Conservation (phyloP, 2,797 vertebrate species). For the Lepus oiostolus region DNA sequence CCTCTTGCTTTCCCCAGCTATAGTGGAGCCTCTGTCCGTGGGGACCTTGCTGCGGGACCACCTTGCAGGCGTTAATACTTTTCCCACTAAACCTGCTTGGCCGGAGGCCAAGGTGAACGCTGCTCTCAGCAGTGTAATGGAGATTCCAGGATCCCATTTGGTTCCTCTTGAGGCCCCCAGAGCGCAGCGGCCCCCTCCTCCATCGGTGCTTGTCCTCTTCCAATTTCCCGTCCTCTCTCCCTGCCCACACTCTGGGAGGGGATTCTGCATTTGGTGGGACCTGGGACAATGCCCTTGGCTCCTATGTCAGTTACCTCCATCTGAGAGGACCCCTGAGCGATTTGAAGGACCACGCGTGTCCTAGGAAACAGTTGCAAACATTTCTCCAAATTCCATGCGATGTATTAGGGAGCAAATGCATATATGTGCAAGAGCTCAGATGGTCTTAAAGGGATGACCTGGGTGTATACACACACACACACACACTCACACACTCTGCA, state of each 20-base stretch:
- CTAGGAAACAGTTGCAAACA: conserved; percentile 6
- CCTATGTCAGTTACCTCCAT: not conserved
- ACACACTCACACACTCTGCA: not conserved
- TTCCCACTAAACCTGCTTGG: conserved; percentile 79
- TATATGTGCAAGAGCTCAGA: not conserved
- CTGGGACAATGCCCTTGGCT: not conserved
- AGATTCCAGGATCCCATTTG: conserved; percentile 46
- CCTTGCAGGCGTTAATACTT: conserved; percentile 83
- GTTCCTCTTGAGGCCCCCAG: not conserved
- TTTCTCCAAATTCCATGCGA: not conserved
- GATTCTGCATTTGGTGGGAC: not conserved
- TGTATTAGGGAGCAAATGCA: not conserved
- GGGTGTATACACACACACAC: no score
- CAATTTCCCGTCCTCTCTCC: not conserved
- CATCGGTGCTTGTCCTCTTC: not conserved
- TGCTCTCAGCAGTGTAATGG: conserved; percentile 54
- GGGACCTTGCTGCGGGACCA: conserved; percentile 77
- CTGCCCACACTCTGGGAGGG: not conserved
- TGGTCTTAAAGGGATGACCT: not conserved
- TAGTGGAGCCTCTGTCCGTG: conserved; percentile 68
- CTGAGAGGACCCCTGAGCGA: not conserved
- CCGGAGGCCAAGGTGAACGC: conserved; percentile 48
- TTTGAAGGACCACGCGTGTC: not conserved
- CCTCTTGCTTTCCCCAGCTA: conserved; percentile 43
- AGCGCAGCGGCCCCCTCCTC: not conserved